These are phyloP conservation scores for Cryptocephalus primarius DNA, from an alignment of 2,888 invertebrate species.

Conservation along the genomic window DNA sequence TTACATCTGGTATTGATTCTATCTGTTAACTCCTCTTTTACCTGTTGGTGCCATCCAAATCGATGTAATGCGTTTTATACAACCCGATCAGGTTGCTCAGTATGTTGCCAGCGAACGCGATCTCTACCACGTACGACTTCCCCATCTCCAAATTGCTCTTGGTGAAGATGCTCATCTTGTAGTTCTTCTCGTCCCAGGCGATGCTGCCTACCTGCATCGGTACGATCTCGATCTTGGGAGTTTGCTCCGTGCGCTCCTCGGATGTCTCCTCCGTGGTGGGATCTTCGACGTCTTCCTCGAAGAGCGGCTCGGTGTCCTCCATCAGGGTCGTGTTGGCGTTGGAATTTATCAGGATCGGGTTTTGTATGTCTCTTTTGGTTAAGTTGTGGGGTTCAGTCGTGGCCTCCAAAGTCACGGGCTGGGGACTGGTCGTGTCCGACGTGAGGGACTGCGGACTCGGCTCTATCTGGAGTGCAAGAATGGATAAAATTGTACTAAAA, in stretches of 20 bases:
- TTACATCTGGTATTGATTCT: too few species aligned
- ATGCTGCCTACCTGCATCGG: conserved; percentile 22
- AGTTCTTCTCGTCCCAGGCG: conserved; percentile 31
- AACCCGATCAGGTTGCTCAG: conserved; percentile 55
- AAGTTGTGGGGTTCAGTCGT: conserved; percentile 3
- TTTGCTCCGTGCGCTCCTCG: conserved; percentile 2
- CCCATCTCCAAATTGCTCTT: conserved; percentile 37
- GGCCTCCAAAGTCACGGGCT: background rate
- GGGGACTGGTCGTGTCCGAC: too few species aligned
- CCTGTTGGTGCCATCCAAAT: conserved; percentile 29
- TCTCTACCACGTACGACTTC: conserved; percentile 44
- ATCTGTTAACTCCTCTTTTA: conserved; percentile 36
- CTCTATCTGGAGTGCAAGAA: background rate
- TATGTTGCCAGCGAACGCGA: conserved; percentile 45
- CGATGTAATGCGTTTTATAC: conserved; percentile 52
- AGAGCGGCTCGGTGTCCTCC: conserved; percentile 3
- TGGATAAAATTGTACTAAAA: too few species aligned
- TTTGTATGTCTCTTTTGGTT: conserved; percentile 7
- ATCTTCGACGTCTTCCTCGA: conserved; percentile 1
- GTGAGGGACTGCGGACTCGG: background rate
- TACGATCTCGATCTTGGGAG: conserved; percentile 8
- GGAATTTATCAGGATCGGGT: background rate
- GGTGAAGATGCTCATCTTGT: conserved; percentile 32
- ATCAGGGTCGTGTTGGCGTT: background rate
- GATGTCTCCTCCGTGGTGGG: conserved; percentile 5